Base-by-base conservation (phyloP, 2,888 invertebrate genomes). In the Crepidodera aurea region DNA sequence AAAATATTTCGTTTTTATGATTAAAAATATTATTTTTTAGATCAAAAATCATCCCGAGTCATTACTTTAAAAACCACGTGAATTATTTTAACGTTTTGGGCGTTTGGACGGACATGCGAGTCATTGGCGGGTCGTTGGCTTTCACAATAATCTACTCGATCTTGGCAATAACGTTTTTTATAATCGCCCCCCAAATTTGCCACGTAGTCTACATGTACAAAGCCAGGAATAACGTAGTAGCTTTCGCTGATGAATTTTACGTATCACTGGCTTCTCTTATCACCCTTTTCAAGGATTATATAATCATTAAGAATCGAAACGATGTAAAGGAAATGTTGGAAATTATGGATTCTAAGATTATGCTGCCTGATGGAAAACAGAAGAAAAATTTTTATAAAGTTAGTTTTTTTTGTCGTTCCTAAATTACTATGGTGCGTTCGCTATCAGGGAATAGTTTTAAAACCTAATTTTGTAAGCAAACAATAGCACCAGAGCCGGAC, bases 171-270 rank as follows among this genome's bases (percentile, higher is more conserved):
- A 10, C 15, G 0, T 18, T 61, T 1, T 66, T 66, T 19, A 59
- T 64, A 8, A n/a, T 64, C 7, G 37, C 54, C 2, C 64, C 66
- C 6, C 66, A 66, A 48, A 44, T 66, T 6, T 64, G 66, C 34
- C 66, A 66, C 34, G 61, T 64, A 3, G 57, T 66, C 15, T 66
- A 59, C 53, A 66, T 66, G 66, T 64, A 66, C 39, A 60, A 57
- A 48, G 55, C 64, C 2, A 60, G 66, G 37, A 46, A 66, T 51
- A 62, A 66, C 12, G 59, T 66, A 1, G 15, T 55, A 15, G 66
- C 37, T 18, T 66, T 66, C 25, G 66, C 66, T 29, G 64, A 64
- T 40, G 66, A 66, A 53, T 66, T 66, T 53, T 61, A 58, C 15
- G 61, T 66, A 7, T 66, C 66, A 1, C 19, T 66, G 16, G 19